Evolutionary conservation across 2,888 invertebrate species (phyloP).

Genomic region (Eupithecia insigniata): DNA sequence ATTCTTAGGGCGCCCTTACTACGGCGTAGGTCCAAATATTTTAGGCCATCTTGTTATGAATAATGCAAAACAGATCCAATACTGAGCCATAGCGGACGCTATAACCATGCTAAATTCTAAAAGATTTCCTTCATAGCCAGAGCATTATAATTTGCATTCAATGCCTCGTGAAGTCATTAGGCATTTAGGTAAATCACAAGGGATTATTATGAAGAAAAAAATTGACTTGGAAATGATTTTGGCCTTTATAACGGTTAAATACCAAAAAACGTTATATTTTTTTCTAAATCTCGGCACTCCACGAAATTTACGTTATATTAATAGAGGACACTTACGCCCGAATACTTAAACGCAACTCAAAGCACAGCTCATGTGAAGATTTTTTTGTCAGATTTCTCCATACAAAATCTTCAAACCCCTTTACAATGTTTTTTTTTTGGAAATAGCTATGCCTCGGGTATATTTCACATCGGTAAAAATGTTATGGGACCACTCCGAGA

Average conservation of each 20-base stretch:
- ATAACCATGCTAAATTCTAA: not conserved
- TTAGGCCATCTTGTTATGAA: not conserved
- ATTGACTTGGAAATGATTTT: not conserved
- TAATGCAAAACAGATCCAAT: conserved; percentile 4
- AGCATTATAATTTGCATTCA: not conserved
- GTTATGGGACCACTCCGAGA: not conserved
- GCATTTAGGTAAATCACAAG: not conserved
- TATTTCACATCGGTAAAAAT: no score
- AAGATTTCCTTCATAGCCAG: conserved; percentile 4
- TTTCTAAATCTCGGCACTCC: no score
- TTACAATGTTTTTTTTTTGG: not conserved
- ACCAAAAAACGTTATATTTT: no score
- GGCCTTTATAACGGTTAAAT: no score
- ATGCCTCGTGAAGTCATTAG: not conserved
- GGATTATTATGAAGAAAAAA: no score
- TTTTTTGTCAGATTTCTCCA: no score
- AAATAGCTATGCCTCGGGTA: no score
- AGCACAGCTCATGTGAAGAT: no score
- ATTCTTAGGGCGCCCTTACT: not conserved
- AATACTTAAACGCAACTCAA: no score
- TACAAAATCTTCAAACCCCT: no score
- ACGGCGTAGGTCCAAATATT: not conserved
- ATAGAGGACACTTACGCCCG: no score
- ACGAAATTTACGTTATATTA: no score
- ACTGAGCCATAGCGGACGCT: not conserved